A percentile compares a stretch with the other conserved stretches of the same genome.
Conservation (phyloP, 2,888 invertebrate species). For the Ischnura elegans region DNA sequence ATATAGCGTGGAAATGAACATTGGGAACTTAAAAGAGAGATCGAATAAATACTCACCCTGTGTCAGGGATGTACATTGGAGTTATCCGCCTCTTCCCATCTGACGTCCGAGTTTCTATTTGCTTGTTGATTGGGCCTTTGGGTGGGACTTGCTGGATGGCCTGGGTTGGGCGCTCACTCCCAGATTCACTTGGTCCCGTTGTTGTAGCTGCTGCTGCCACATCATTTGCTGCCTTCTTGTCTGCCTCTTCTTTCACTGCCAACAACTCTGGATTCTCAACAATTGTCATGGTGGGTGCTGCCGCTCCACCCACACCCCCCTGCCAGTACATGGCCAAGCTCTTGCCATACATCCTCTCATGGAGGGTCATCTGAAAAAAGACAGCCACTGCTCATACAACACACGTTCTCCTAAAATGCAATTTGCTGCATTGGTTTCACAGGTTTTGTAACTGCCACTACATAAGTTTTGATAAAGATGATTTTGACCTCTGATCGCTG, state of each 20-base stretch:
- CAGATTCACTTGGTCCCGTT: neutral
- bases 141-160: conserved; percentile 70
- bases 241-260: conserved; percentile 80
- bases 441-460: no score
- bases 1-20: no score
- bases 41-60: conserved; percentile 71
- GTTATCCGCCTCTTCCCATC: conserved; percentile 98
- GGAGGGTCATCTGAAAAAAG: conserved; percentile 84
- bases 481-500: no score
- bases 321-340: conserved; percentile 79
- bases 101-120: conserved; percentile 95
- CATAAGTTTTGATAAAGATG: no score
- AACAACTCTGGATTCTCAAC: conserved; percentile 85
- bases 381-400: conserved; percentile 63
- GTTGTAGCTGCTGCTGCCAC: conserved; percentile 69
- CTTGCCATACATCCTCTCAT: conserved; percentile 94
- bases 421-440: neutral
- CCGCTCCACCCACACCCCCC: conserved; percentile 67
- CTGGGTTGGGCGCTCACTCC: neutral
- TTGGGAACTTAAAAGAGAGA: neutral
- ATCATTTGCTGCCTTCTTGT: conserved; percentile 78
- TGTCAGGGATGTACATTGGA: conserved; percentile 89
- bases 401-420: conserved; percentile 18
- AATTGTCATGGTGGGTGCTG: conserved; percentile 74
- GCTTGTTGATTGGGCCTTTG: conserved; percentile 82